Conservation (phyloP, 1,140 invertebrate species). For the Andricus grossulariae region DNA sequence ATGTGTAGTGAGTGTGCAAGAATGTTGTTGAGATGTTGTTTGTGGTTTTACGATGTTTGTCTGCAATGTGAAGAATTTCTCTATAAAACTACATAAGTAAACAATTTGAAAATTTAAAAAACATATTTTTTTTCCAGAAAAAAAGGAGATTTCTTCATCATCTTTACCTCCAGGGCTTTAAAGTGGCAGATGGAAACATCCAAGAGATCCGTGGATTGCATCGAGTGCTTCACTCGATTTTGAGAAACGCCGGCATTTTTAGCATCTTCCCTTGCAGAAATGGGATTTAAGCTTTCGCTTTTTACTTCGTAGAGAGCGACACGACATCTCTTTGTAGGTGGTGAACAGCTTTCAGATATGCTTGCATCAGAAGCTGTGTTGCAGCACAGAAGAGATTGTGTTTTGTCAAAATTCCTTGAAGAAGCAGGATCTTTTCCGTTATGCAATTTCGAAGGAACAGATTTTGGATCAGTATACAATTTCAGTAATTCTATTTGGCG, state of each 20-base stretch:
- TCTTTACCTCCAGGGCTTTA: too few relatives aligned
- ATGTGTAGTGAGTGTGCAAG: background rate
- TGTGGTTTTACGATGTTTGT: background rate
- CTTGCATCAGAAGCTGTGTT: background rate
- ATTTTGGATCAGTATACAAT: background rate
- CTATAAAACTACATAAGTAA: background rate
- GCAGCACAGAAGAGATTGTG: too few relatives aligned
- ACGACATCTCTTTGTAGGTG: background rate
- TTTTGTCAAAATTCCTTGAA: too few relatives aligned
- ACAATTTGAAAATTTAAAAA: too few relatives aligned
- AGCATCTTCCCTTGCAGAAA: background rate
- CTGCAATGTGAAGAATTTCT: background rate
- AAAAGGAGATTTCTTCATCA: too few relatives aligned
- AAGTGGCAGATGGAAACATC: too few relatives aligned
- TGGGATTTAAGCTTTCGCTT: background rate
- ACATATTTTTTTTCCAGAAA: too few relatives aligned
- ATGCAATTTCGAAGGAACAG: background rate
- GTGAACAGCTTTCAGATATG: background rate
- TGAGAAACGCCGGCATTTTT: background rate
- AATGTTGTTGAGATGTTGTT: background rate
- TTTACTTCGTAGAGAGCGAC: background rate
- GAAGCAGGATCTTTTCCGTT: background rate
- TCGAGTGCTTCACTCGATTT: background rate
- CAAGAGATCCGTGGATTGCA: too few relatives aligned
- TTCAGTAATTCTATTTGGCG: background rate